phyloP scores from a whole-genome alignment of 2,113 vertebrate species.

The Chionodraco myersi region DNA sequence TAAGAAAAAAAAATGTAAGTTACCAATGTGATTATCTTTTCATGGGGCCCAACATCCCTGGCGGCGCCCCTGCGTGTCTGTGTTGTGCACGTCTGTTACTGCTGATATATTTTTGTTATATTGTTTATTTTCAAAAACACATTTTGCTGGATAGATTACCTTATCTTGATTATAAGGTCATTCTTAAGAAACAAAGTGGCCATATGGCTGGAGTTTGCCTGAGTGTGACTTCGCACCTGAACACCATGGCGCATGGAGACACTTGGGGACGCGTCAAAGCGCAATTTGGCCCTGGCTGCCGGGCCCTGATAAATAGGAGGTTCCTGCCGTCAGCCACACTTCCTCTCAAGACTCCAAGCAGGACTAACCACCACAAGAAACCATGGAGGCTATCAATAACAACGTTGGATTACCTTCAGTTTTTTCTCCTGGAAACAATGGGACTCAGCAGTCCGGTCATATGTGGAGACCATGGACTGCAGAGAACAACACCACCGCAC shows the following conservation, averaged over 20 bases:
- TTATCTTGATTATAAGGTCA: no score
- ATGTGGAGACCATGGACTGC: conserved; percentile 79
- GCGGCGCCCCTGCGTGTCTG: no score
- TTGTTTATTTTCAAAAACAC: no score
- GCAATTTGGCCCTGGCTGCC: conserved; percentile 77
- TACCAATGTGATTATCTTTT: no score
- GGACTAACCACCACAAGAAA: conserved; percentile 26
- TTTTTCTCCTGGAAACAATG: conserved; percentile 16
- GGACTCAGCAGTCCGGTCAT: background rate
- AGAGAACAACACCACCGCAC: background rate
- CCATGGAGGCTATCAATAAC: conserved; percentile 58
- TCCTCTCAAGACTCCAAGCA: conserved; percentile 32
- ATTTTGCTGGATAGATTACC: no score
- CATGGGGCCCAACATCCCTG: no score
- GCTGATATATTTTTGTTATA: no score
- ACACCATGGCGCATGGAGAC: conserved; percentile 74
- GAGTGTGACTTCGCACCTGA: conserved; percentile 81
- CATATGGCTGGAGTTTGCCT: conserved; percentile 74
- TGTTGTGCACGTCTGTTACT: no score
- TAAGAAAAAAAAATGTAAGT: no score
- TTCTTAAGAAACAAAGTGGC: conserved; percentile 15
- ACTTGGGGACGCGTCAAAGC: conserved; percentile 75
- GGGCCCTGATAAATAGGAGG: conserved; percentile 66
- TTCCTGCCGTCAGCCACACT: conserved; percentile 28
- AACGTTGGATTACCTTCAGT: conserved; percentile 48